Base-by-base conservation (phyloP, 2,888 invertebrate species). In the Limenitis arthemis region DNA sequence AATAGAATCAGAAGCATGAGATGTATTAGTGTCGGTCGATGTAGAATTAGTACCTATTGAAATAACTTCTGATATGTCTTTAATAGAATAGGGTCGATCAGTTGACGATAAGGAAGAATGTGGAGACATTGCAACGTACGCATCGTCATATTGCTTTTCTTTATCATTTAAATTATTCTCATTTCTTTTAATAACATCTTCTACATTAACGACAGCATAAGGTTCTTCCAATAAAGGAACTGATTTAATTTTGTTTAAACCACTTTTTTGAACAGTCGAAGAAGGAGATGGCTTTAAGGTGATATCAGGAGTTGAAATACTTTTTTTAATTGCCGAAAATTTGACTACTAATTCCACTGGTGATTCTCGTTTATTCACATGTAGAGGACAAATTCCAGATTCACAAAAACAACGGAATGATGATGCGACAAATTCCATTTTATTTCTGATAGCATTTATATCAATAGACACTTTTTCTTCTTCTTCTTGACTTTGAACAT, bases 361-460 rank as follows among this genome's bases (percentile, higher is more conserved):
- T n/a, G 68, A 65, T 49, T 79, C 72, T 6, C 79, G 75, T 57
- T 70, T 77, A 51, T 67, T 74, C 6, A 73, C 69, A 59, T 87
- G 84, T 47, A 82, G 73, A 12, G 69, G 68, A 61, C 87, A 87
- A 30, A 66, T 63, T 28, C 71, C 75, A 31, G 74, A 72, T 60
- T 80, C 85, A 62, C 87, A 87, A 58, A 82, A 87, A 62, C 86
- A 87, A 60, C 75, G 75, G 60, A 87, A 87, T 8, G 81, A 79
- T 4, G 84, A 73, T 8, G 75, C 63, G 9, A 66, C 59, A 42
- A 82, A 67, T 66, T 85, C 80, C 29, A 68, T 62, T 59, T 59
- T 68, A 53, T 69, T 69, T 53, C 62, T 75, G 7, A 83, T 63
- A 8, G 65, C 73, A 38, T 74, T 70, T 8, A 77, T 56, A 56